Base-by-base conservation (phyloP, 1,140 invertebrate genomes). In the Chymomyza costata region DNA sequence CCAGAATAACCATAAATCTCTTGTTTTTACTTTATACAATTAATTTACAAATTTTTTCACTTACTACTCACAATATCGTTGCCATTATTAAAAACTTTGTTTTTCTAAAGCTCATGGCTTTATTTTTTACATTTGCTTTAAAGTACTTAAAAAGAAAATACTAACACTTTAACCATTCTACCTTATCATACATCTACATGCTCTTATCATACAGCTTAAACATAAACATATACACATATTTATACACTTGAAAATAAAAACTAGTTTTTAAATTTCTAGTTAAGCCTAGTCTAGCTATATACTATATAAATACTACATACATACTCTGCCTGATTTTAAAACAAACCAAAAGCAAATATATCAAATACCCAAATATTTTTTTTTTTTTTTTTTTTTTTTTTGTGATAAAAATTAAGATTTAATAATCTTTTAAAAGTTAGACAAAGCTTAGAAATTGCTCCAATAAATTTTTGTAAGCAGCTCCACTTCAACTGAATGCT, bases 251-350 rank as follows among this genome's bases (percentile, higher is more conserved):
- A 5, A 25, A 8, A 25, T 25, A 5, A 8, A 5, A 25, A 8
- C 30, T 69, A 55, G 49, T 51, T 48, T 50, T 60, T 51, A 19
- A 44, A 39, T 31, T 14, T 25, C 21, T 48, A 55, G 44, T 57
- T 73, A 74, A 73, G 57, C 58, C 19, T 63, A 71, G 69, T 49
- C 43, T 67, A 73, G 68, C 62, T 44, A 61, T 46, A 45, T 61
- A 73, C 58, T 57, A 39, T 16, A 2, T 37, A 73, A 45, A 65
- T 40, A 43, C 39, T 32, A 25, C 53, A 19, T 68, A 11, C 43
- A 31, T 43, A 40, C 40, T 55, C 46, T 46, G 54, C 54, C 46
- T 46, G 54, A 47, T 44, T 39, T 21, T 51, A 58, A 14, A 60
- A 44, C 39, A 55, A 6, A 47, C 43, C 11, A 47, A 16, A 46